Conservation (phyloP, 2,888 invertebrate genomes). For the Zaprionus obscuricornis region DNA sequence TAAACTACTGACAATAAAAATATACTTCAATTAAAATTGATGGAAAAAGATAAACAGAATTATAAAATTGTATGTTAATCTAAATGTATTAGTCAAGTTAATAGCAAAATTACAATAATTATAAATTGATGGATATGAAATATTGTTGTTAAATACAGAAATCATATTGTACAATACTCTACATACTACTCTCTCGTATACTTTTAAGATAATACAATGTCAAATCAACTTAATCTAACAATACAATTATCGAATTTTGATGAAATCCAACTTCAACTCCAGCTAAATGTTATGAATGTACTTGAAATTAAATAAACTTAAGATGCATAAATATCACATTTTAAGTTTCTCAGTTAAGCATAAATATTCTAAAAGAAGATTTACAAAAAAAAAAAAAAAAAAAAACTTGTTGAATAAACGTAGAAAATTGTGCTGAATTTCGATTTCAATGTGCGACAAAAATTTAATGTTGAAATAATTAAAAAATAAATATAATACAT, state of each 20-base stretch:
- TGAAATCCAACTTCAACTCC: constrained; percentile 16
- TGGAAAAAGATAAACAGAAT: constrained; percentile 38
- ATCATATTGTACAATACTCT: constrained; percentile 12
- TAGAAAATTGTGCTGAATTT: too few relatives aligned
- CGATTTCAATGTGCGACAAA: too few relatives aligned
- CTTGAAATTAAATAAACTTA: too few relatives aligned
- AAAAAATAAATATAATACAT: too few relatives aligned
- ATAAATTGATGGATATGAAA: too few relatives aligned
- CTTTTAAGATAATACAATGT: constrained; percentile 5
- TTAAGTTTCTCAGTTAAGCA: too few relatives aligned
- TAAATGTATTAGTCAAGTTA: constrained; percentile 56
- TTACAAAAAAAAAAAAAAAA: too few relatives aligned
- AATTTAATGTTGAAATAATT: too few relatives aligned
- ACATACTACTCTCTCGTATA: constrained; percentile 13
- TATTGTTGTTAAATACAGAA: too few relatives aligned
- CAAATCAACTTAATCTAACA: constrained; percentile 26
- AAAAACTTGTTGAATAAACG: too few relatives aligned
- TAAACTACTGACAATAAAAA: constrained; percentile 83
- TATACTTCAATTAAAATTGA: constrained; percentile 78
- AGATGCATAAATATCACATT: too few relatives aligned
- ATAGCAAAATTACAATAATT: constrained; percentile 44
- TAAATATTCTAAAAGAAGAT: too few relatives aligned
- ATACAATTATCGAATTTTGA: constrained; percentile 36
- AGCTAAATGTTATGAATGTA: constrained; percentile 47
- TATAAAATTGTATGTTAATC: constrained; percentile 8